Evolutionary conservation across 2,113 vertebrate species (phyloP).

Genomic region (Tragelaphus scriptus): DNA sequence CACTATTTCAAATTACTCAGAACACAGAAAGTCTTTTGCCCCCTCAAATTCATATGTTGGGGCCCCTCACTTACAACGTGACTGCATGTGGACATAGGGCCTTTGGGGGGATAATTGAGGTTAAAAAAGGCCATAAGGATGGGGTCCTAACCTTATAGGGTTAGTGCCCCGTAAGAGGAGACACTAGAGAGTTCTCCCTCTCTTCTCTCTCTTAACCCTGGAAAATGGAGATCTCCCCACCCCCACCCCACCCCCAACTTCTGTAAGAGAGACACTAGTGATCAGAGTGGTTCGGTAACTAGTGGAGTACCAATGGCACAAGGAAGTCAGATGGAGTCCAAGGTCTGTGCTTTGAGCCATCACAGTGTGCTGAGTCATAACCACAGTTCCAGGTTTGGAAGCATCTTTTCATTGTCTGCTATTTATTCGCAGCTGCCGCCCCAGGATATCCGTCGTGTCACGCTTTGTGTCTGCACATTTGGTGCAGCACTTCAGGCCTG

Average conservation of each 20-base stretch:
- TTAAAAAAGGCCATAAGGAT: neutral
- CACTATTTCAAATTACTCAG: neutral
- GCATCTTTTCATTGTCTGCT: neutral
- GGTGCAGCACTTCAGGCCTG: neutral
- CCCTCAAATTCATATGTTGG: neutral
- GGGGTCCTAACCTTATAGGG: neutral
- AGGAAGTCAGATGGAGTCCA: neutral
- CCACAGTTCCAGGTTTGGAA: neutral
- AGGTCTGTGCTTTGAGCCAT: too few relatives aligned
- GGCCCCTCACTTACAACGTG: neutral
- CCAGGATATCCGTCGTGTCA: neutral
- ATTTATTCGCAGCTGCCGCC: rapidly evolving
- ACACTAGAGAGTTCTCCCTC: neutral
- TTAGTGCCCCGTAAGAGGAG: neutral
- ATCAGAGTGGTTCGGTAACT: neutral
- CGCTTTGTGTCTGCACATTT: neutral
- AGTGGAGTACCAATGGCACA: neutral
- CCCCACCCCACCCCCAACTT: rapidly evolving
- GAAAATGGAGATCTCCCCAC: neutral
- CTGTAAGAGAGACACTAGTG: neutral
- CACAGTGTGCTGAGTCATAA: rapidly evolving
- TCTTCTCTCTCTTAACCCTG: neutral
- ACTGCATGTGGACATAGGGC: neutral
- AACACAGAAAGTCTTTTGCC: neutral
- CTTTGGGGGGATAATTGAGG: neutral